These are phyloP conservation scores for Bicyclus anynana DNA, from an alignment of 1,140 invertebrate species.

Conservation along the genomic window DNA sequence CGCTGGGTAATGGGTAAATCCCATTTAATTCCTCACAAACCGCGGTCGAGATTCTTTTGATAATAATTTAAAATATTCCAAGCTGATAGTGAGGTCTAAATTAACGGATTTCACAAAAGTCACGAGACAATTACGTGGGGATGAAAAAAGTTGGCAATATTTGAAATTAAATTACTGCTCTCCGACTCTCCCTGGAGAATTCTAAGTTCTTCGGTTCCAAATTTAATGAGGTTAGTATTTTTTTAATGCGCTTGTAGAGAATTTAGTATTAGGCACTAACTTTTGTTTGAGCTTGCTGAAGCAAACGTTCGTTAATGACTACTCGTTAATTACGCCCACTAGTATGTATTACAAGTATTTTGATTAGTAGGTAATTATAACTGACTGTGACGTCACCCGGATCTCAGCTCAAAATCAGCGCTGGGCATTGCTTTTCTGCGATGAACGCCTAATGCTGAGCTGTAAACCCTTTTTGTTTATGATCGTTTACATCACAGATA, in stretches of 20 bases:
- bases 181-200: neutral
- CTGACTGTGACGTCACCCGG: too few species aligned
- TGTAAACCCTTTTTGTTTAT: too few species aligned
- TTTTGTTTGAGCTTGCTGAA: too few species aligned
- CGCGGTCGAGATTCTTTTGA: neutral
- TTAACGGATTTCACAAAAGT: constrained; percentile 5
- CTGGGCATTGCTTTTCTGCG: too few species aligned
- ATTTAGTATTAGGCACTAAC: neutral
- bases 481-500: too few species aligned
- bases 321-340: too few species aligned
- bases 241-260: neutral
- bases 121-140: neutral
- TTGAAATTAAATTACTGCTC: neutral
- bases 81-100: neutral
- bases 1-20: too few species aligned
- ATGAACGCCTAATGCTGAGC: too few species aligned
- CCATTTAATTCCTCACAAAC: neutral
- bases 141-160: neutral
- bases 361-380: too few species aligned
- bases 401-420: too few species aligned
- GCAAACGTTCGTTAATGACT: too few species aligned
- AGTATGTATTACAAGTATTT: too few species aligned
- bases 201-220: neutral
- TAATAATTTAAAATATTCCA: constrained; percentile 1
- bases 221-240: neutral